Percentiles rank a stretch among this genome's conserved stretches.
Conservation (phyloP, 2,797 vertebrate genomes). For the Siniperca undulata region DNA sequence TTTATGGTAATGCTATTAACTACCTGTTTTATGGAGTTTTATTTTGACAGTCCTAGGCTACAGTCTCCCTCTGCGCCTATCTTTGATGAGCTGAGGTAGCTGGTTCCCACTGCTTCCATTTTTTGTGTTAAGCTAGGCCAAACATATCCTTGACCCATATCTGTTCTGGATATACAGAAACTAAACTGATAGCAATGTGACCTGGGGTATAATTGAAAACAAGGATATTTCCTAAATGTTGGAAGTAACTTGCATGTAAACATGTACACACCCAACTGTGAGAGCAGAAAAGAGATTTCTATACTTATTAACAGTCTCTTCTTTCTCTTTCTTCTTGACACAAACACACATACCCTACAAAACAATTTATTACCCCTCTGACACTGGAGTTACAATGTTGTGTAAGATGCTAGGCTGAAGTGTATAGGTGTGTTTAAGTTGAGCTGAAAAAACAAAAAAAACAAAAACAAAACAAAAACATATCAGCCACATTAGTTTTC, state of each 20-base stretch:
- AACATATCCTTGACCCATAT: too few relatives aligned
- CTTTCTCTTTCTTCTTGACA: background rate
- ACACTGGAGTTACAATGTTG: slow-evolving; percentile 11
- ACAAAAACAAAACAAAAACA: background rate
- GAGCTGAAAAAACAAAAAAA: background rate
- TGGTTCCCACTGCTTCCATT: background rate
- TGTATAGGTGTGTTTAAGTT: slow-evolving; percentile 38
- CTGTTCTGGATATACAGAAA: background rate
- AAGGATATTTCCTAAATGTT: background rate
- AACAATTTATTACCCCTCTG: slow-evolving; percentile 1
- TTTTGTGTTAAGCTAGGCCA: background rate
- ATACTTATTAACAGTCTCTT: background rate
- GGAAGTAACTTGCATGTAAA: background rate
- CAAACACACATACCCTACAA: background rate
- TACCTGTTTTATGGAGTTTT: background rate
- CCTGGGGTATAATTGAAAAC: background rate
- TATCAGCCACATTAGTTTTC: background rate
- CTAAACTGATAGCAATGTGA: background rate
- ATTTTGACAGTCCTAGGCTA: background rate
- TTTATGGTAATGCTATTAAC: background rate
- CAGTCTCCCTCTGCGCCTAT: background rate
- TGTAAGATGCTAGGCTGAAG: slow-evolving; percentile 2
- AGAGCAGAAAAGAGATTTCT: background rate
- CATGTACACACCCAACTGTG: background rate
- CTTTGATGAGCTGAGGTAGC: too few relatives aligned